Base-by-base conservation (phyloP, 2,797 vertebrate genomes). In the Sebastes alutus region DNA sequence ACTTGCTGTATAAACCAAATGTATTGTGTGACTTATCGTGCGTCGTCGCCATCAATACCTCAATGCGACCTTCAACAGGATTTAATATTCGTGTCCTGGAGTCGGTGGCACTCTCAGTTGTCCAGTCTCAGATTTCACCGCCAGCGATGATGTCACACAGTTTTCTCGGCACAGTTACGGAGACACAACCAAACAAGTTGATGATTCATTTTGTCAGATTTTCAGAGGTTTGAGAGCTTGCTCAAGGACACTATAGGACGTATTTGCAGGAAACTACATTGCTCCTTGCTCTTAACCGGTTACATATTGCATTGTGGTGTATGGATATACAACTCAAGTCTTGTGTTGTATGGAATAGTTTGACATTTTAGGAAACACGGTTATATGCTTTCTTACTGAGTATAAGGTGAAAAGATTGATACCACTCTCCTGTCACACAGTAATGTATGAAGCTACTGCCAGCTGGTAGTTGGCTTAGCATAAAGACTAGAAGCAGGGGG, bases 41-140 rank as follows among this genome's bases (percentile, higher is more conserved):
- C 66, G 56, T 75, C 56, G 72, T 46, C 67, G 30, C 25, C 75
- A 84, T 81, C 77, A 83, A 65, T 86, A 68, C 73, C 20, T 81
- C 71, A 86, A 61, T 78, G 82, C 90, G 76, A 88, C 90, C 77
- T 81, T 81, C 69, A 69, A 81, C 33, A 60, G 72, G 78, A 87
- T 89, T 82, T 82, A 81, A 79, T 81, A 61, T 60, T 75, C 27
- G 65, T 60, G 49, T 78, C 56, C 75, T 16, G 49, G 55, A 79
- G 60, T 79, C 42, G 2, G 75, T 65, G 52, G 49, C 68, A 32
- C 52, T 67, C 64, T 80, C 61, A 13, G 65, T 46, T 69, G 61
- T 80, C 68, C n/a, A 12, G 2, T 75, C 73, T 92, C 82, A 83
- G 59, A 66, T 90, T 92, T 84, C 76, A 77, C 65, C 12, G 2